Evolutionary conservation across 2,113 vertebrate genomes (phyloP), one percentile per base, ranked within the genome.

Genomic region (Onychorhynchus coronatus): DNA sequence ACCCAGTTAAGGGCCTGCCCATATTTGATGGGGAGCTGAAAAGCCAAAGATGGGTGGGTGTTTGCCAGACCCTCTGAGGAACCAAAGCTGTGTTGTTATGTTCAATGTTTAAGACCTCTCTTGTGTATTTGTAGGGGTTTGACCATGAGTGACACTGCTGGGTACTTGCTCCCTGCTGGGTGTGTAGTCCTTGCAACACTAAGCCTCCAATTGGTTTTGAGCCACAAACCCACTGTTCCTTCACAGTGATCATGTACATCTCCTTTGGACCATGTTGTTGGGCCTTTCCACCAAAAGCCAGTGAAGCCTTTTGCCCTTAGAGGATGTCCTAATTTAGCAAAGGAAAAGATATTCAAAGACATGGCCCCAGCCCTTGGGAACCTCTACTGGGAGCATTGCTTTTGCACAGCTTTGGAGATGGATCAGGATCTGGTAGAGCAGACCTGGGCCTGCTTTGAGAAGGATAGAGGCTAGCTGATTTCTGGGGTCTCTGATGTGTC

Each of bases 41-140:
- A 39, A 63, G 50, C 11, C 73, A 85, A 37, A 37, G 56, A 9
- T 52, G 39, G 44, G 31, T 52, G 28, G 14, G 30, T 55, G 20
- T 76, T 70, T 81, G 66, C 35, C 33, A 55, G 8, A 39, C 17
- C 27, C 24, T 84, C 44, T 6, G 46, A n/a, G 44, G 8, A 82
- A 16, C 27, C 74, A 85, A 49, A 85, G 35, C 49, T 55, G n/a
- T 35, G 42, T 30, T 70, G 9, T 44, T 35, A 3, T 11, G 56
- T 59, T 63, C 63, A 20, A 37, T 37, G 15, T 81, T 87, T 72
- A 21, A 72, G 21, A 33, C 12, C 37, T 52, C 30, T 41, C 22
- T 46, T 30, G 7, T 0, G 0, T 56, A 11, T 61, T 61, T 68
- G 30, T 15, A 66, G 77, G 27, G n/a, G 11, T 24, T 71, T 73